These are phyloP conservation scores for Streptopelia turtur DNA, from an alignment of 2,797 vertebrate species.

Conservation along the genomic window DNA sequence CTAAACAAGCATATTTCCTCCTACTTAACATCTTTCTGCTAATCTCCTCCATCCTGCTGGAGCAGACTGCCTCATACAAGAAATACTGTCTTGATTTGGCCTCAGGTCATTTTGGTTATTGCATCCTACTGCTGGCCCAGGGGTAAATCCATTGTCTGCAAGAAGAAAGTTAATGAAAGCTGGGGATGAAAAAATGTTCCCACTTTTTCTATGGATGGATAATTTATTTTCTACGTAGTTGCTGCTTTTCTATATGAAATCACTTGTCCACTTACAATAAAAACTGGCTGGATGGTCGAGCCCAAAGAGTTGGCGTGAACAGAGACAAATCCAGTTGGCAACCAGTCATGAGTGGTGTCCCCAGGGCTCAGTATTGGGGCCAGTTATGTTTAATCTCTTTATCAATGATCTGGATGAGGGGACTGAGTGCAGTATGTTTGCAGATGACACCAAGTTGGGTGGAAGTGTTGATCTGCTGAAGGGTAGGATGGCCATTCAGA, in stretches of 20 bases:
- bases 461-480: too few species aligned
- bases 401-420: too few species aligned
- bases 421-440: too few species aligned
- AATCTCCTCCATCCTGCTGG: slow-evolving; percentile 45
- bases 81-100: not conserved
- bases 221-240: not conserved
- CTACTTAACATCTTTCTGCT: slow-evolving; percentile 41
- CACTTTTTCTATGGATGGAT: not conserved
- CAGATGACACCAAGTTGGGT: too few species aligned
- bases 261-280: not conserved
- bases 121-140: not conserved
- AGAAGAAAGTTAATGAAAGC: not conserved
- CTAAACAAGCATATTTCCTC: slow-evolving; percentile 50
- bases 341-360: too few species aligned
- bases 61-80: not conserved
- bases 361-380: too few species aligned
- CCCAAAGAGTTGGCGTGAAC: too few species aligned
- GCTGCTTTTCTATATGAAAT: not conserved
- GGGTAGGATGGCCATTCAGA: too few species aligned
- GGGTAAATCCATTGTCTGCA: not conserved
- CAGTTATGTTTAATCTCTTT: too few species aligned
- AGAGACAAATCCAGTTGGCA: too few species aligned
- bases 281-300: too few species aligned
- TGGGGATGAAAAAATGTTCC: not conserved
- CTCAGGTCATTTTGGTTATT: not conserved